phyloP scores from a whole-genome alignment of 2,797 vertebrate genomes.

The Syngnathus acus region DNA sequence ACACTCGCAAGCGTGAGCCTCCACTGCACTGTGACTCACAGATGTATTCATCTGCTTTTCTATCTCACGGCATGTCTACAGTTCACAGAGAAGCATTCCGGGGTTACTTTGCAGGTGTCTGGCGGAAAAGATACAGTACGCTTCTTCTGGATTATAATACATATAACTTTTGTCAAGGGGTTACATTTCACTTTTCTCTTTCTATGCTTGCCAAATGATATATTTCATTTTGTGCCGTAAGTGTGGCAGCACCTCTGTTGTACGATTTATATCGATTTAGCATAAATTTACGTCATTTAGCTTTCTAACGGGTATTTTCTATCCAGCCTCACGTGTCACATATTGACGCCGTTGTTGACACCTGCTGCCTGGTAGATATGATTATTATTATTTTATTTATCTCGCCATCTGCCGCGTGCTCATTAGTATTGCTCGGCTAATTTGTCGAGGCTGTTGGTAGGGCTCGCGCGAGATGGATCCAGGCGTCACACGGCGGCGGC shows the following conservation, averaged over 20 bases:
- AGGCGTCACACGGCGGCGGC: constrained; percentile 51
- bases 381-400: constrained; percentile 35
- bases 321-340: constrained; percentile 18
- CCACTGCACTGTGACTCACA: constrained; percentile 13
- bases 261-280: too few relatives aligned
- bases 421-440: constrained; percentile 57
- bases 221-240: background rate
- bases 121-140: background rate
- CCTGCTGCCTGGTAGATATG: constrained; percentile 25
- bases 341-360: constrained; percentile 9
- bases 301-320: constrained; percentile 3
- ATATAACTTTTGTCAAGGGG: background rate
- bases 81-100: background rate
- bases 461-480: constrained; percentile 61
- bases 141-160: background rate
- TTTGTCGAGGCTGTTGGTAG: constrained; percentile 59
- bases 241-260: too few relatives aligned
- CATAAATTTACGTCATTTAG: too few relatives aligned
- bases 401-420: constrained; percentile 23
- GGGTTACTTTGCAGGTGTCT: constrained; percentile 1
- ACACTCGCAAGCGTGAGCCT: constrained; percentile 21
- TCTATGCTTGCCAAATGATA: background rate
- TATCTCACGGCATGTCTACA: constrained; percentile 4
- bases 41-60: constrained; percentile 28
- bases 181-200: background rate